Evolutionary conservation across 2,888 invertebrate species (phyloP), one percentile per base, ranked within the genome.

Genomic region (Papilio gigon): DNA sequence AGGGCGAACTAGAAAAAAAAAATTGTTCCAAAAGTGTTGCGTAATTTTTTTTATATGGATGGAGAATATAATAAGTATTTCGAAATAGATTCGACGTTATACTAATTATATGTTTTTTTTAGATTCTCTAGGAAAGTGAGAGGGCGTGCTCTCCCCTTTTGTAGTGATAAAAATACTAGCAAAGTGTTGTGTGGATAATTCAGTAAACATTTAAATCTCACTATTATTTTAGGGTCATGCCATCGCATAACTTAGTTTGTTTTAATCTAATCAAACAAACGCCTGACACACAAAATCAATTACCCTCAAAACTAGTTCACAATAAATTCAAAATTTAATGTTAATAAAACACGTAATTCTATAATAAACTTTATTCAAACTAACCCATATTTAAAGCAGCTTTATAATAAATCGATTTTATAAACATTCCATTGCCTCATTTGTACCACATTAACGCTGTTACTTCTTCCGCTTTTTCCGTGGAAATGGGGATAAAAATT

Each of bases 291-390:
- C 14, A 17, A 53, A 22, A 14, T 12, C n/a, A 11, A 17, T 53
- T n/a, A 17, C 0, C n/a, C 20, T 4, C 25, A 4, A 50, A 50
- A 50, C 12, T 50, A 50, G 50, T 50, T 50, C 47, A 27, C 6
- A 50, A 14, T 50, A 14, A 42, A 1, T 42, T 42, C 8, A 17
- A 3, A 30, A 14, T n/a, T 1, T 53, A 53, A 53, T 53, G 53
- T 30, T 9, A n/a, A 53, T 12, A 14, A 27, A 12, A 17, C 53
- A 53, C 53, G 53, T 53, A n/a, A 53, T 53, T 53, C 17, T n/a
- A 53, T 30, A 30, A 53, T 53, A 30, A n/a, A 30, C 53, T 30
- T 17, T 20, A 30, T 30, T 53, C 53, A 53, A 30, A 6, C 12
- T 53, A 53, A 53, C 30, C n/a, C 9, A 53, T n/a, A n/a, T 30